Percentiles rank a stretch among this genome's conserved stretches.
Conservation (phyloP, 2,113 vertebrate genomes). For the Nesogale talazaci region DNA sequence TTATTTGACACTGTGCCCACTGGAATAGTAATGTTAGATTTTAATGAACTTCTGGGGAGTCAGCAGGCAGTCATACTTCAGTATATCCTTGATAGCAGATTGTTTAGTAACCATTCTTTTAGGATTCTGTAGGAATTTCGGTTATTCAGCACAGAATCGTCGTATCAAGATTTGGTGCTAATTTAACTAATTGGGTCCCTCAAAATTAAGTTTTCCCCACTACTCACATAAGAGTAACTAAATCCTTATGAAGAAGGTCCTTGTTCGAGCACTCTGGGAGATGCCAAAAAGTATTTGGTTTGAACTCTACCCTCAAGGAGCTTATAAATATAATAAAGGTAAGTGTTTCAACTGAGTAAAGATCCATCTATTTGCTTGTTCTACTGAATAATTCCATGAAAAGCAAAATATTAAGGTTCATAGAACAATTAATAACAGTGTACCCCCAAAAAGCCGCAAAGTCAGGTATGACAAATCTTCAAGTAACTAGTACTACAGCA, state of each 20-base stretch:
- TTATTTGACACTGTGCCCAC: conserved; percentile 44
- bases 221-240: not conserved
- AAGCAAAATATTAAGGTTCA: conserved; percentile 43
- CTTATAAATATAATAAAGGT: conserved; percentile 9
- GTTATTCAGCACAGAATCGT: conserved; percentile 30
- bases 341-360: not conserved
- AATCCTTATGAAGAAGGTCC: conserved; percentile 36
- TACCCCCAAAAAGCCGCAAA: not conserved
- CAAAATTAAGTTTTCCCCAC: not conserved
- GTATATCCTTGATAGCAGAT: not conserved
- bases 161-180: conserved; percentile 20
- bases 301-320: not conserved
- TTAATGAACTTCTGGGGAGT: conserved; percentile 55
- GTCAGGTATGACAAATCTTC: not conserved
- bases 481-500: not conserved
- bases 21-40: conserved; percentile 58
- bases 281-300: conserved; percentile 22
- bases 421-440: not conserved
- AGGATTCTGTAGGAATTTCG: conserved; percentile 17
- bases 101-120: conserved; percentile 33
- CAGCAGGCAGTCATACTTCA: conserved; percentile 21
- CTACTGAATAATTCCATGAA: conserved; percentile 16
- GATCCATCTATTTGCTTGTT: conserved; percentile 18
- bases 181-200: conserved; percentile 22
- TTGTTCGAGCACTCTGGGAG: not conserved